Conservation (phyloP, 1,140 invertebrate genomes). For the Drosophila cardini region DNA sequence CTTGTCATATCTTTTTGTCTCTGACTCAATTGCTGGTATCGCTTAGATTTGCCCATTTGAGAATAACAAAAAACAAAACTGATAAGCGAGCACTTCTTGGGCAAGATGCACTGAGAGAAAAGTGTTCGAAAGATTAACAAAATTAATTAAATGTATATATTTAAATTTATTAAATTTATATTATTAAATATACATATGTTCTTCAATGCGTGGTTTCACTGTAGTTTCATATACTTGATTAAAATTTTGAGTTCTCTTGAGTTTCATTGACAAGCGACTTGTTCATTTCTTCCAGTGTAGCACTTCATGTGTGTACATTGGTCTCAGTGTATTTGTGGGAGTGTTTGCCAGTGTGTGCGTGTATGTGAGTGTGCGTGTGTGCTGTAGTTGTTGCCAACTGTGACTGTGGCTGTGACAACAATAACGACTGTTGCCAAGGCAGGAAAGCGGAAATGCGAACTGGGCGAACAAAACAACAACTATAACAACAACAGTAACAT, state of each 20-base stretch:
- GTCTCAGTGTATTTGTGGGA: no score
- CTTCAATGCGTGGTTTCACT: neutral
- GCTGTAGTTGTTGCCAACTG: conserved; percentile 63
- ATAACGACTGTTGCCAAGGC: conserved; percentile 67
- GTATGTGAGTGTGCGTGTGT: conserved; percentile 6
- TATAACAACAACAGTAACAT: conserved; percentile 33
- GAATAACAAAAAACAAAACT: conserved; percentile 42
- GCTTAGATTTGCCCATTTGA: conserved; percentile 59
- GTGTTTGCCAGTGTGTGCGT: conserved; percentile 7
- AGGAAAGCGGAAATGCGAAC: conserved; percentile 80
- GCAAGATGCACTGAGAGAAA: conserved; percentile 31
- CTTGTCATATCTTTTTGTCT: conserved; percentile 58
- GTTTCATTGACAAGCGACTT: neutral
- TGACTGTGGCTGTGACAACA: conserved; percentile 74
- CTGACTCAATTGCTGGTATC: conserved; percentile 65
- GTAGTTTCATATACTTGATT: neutral
- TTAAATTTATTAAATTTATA: neutral
- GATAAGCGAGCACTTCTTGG: conserved; percentile 47
- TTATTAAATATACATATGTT: neutral
- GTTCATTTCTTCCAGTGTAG: conserved; percentile 22
- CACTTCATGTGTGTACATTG: neutral
- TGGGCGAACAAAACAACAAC: conserved; percentile 48
- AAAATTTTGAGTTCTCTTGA: neutral
- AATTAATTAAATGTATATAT: neutral
- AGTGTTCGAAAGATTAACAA: neutral